Conservation (phyloP, 1,140 invertebrate genomes). For the Magallana gigas region DNA sequence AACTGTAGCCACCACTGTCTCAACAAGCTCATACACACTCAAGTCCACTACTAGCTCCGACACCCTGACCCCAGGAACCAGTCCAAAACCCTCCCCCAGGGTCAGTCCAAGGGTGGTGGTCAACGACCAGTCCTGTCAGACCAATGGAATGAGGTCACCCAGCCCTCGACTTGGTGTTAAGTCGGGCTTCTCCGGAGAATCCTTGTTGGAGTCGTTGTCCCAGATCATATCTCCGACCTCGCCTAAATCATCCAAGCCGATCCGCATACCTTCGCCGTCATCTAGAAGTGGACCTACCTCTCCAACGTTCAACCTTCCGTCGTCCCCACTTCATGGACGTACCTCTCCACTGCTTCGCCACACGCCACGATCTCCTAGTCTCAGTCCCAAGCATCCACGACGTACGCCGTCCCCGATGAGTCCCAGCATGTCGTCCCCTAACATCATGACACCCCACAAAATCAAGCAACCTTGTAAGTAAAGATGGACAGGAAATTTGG, state of each 20-base stretch:
- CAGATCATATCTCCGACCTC: constrained; percentile 64
- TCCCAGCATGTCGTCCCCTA: constrained; percentile 78
- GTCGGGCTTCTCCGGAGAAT: constrained; percentile 46
- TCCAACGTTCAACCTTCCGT: constrained; percentile 42
- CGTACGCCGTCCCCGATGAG: constrained; percentile 77
- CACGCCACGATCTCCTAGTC: constrained; percentile 68
- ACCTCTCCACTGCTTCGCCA: constrained; percentile 63
- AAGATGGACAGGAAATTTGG: neutral
- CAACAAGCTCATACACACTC: constrained; percentile 72
- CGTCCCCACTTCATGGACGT: constrained; percentile 59
- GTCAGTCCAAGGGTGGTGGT: constrained; percentile 64
- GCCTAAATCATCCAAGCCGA: constrained; percentile 71
- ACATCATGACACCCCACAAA: constrained; percentile 76
- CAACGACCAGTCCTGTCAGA: constrained; percentile 54
- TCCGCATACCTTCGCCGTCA: constrained; percentile 68
- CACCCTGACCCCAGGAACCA: constrained; percentile 81
- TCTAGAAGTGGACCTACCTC: constrained; percentile 37
- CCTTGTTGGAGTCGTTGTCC: neutral
- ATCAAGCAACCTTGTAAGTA: constrained; percentile 74
- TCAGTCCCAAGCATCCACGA: constrained; percentile 73
- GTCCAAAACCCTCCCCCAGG: constrained; percentile 68
- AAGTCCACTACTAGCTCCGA: constrained; percentile 83
- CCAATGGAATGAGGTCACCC: constrained; percentile 57
- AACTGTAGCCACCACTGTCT: neutral
- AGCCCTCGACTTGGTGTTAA: constrained; percentile 67